Evolutionary conservation across 2,797 vertebrate genomes (phyloP).

Genomic region (Gila robusta): DNA sequence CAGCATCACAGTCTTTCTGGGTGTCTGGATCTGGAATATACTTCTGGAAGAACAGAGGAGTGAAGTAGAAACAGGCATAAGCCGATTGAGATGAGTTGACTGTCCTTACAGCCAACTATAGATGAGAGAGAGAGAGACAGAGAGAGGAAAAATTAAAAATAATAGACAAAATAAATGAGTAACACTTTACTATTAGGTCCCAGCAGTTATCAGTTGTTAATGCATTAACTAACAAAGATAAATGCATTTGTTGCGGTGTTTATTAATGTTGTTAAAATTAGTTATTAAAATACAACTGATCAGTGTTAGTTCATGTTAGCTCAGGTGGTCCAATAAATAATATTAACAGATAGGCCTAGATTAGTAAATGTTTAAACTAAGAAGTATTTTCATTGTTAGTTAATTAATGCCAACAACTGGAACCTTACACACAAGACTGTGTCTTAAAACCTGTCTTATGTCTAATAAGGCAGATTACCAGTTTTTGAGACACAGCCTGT

Average conservation of each 20-base stretch:
- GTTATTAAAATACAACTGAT: background rate
- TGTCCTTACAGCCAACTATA: conserved; percentile 88
- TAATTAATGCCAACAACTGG: background rate
- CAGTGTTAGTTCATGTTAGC: background rate
- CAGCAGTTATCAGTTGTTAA: background rate
- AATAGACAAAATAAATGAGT: background rate
- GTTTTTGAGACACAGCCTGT: too few relatives aligned
- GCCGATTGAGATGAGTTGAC: conserved; percentile 90
- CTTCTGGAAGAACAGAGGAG: conserved; percentile 88
- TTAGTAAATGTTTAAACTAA: background rate
- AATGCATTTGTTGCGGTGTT: background rate
- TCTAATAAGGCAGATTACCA: too few relatives aligned
- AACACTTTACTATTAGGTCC: background rate
- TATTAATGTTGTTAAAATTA: background rate
- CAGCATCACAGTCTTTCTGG: conserved; percentile 61
- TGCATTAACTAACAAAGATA: background rate
- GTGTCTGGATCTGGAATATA: conserved; percentile 77
- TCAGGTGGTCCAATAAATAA: background rate
- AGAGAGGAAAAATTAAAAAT: background rate
- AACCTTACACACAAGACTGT: too few relatives aligned
- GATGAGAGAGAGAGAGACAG: background rate
- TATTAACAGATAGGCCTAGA: background rate
- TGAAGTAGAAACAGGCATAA: conserved; percentile 89
- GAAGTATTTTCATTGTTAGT: background rate
- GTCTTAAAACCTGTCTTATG: too few relatives aligned